Evolutionary conservation across 2,113 vertebrate genomes (phyloP), one percentile per base, ranked within the genome.

Genomic region (Dasyprocta punctata): DNA sequence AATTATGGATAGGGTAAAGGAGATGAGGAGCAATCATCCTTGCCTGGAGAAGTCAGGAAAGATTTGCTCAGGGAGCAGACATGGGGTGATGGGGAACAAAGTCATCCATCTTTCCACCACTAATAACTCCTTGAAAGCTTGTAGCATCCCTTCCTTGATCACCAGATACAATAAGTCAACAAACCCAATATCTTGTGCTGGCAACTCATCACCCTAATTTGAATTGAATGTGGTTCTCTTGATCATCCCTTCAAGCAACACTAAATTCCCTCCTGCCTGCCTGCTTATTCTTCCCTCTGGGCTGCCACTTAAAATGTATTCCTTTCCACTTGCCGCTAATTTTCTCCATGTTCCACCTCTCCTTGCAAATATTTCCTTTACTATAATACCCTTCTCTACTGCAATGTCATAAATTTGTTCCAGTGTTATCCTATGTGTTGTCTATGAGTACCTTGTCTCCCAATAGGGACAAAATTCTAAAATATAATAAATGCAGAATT

Each of bases 301-400:
- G 9, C 90, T 56, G 4, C 16, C 44, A 60, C 80, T 90, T 78
- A 83, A 71, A 96, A 93, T 88, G 10, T 33, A 19, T 60, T 87
- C 63, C 80, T 91, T 90, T 63, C 86, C 44, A 63, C 6, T 19
- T 1, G 36, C 28, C 52, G 44, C 52, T n/a, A 52, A 16, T 8
- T 49, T 30, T 33, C 44, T 20, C 75, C 54, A 77, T 47, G 84
- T 58, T 77, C 65, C 20, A 73, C 67, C 38, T 80, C 52, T 65
- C 71, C 30, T 96, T 82, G 22, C 63, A 82, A 89, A 89, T 65
- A 96, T 81, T 93, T 86, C 60, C 78, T 89, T 96, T 83, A 19
- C 44, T 77, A 28, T 60, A 58, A 78, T 91, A 89, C 87, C 87
- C 65, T 86, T 65, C 30, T 90, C 71, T 86, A 13, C 11, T 80